Percentiles rank a stretch among this genome's conserved stretches.
Conservation (phyloP, 2,888 invertebrate species). For the Myopa testacea region DNA sequence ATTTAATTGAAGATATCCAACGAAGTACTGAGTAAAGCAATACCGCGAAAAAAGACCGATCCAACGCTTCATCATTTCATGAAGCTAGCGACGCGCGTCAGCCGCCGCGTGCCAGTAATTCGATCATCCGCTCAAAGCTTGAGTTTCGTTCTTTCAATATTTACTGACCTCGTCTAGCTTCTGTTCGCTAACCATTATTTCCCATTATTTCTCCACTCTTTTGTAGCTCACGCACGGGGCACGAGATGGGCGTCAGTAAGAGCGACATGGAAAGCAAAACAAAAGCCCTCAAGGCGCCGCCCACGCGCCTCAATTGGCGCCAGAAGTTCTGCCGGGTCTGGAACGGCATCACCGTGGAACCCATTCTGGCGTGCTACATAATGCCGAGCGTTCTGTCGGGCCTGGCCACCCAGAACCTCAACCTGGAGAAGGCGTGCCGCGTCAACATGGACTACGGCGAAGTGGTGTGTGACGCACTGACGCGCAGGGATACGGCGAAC, state of each 20-base stretch:
- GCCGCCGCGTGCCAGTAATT: neutral
- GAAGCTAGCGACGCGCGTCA: neutral
- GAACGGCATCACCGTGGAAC: conserved; percentile 76
- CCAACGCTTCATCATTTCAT: too few relatives aligned
- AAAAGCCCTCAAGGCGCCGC: neutral
- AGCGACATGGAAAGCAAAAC: conserved; percentile 12
- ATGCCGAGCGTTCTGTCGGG: conserved; percentile 77
- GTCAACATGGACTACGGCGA: conserved; percentile 82
- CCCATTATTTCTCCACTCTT: neutral
- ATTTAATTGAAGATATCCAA: neutral
- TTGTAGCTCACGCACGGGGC: conserved; percentile 2
- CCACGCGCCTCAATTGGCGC: conserved; percentile 55
- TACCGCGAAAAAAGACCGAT: too few relatives aligned
- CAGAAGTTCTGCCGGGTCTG: conserved; percentile 70
- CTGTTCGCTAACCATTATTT: neutral
- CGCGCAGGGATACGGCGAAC: conserved; percentile 77
- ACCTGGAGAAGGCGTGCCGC: conserved; percentile 87
- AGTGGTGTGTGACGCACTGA: conserved; percentile 81
- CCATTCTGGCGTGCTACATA: conserved; percentile 74
- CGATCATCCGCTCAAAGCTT: neutral
- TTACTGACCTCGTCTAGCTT: neutral
- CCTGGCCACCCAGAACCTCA: conserved; percentile 85
- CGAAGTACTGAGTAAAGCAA: neutral
- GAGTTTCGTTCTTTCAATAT: conserved; percentile 3
- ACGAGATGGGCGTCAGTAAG: conserved; percentile 44